Base-by-base conservation (phyloP, 2,113 vertebrate genomes). In the Forbesichthys papilliferus region DNA sequence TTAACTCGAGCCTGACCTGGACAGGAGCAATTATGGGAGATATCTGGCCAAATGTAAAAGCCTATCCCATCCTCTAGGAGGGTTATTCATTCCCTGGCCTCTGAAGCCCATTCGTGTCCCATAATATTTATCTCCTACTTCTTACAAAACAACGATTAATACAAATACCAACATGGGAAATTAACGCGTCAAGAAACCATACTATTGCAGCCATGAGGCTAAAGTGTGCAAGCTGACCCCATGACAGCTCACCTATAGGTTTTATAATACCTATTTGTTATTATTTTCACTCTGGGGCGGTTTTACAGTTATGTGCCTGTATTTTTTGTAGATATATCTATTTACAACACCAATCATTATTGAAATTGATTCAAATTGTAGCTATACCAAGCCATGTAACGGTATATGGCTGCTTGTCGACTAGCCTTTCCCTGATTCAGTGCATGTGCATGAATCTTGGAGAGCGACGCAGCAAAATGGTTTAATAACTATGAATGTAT, bases 361-460 rank as follows among this genome's bases (percentile, higher is more conserved):
- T 67, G 53, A 56, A 53, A 69, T 57, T 36, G 53, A 55, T 67
- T 59, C 59, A 62, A 73, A 77, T 42, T 10, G 56, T 68, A 65
- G 36, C 68, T 56, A 75, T 53, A 66, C 33, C 14, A 47, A 69
- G 70, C 75, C 69, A 58, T 1, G 10, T 11, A 48, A 66, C 64
- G 47, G 3, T 57, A 14, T 13, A 4, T 13, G 64, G 61, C 0
- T 71, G 47, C 51, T 64, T 53, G 48, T 65, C 61, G 14, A 71
- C 64, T 18, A 14, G 61, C 71, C 73, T 77, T 52, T 59, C 54
- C 63, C 64, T 66, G 71, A 78, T 76, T 78, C 64, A 65, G 27
- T 75, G 67, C 80, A 69, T 11, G n/a, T 69, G 72, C 67, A 48
- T 48, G 59, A 66, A 61, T 70, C 16, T 68, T 79, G 74, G 77